Base-by-base conservation (phyloP, 2,113 vertebrate genomes). In the Meleagris gallopavo region DNA sequence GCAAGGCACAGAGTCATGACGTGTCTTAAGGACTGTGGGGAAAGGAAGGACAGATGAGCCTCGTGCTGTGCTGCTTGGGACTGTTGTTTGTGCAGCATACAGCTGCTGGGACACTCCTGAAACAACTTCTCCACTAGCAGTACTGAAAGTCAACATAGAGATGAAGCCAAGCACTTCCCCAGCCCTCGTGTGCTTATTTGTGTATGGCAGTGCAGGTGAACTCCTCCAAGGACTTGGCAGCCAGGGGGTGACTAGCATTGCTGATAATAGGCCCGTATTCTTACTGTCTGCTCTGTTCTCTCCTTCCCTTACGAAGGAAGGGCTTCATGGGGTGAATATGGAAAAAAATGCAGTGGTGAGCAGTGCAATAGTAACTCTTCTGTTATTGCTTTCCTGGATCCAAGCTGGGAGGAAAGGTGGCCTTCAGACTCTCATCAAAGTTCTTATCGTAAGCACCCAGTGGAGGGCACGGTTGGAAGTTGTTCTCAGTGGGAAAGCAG, bases 1-100 rank as follows among this genome's bases (percentile, higher is more conserved):
- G 2, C 6, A 30, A 24, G 73, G 6, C 17, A 1, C 1, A 10
- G 64, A 64, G 18, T 2, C 19, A 6, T 11, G 45, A 11, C 1
- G 0, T 7, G 11, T n/a, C 34, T 34, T 4, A 5, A 41, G 72
- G 60, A 58, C 21, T 0, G 1, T 4, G 5, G 10, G 21, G 45
- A 19, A 34, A 40, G 41, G 34, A n/a, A 16, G 9, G 55, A 13
- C 32, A 57, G 1, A 1, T 15, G 57, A 19, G 9, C 2, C 0
- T 20, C 4, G 5, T 1, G 22, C 6, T 18, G 15, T 22, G 50
- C n/a, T 61, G 8, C 57, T 46, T 30, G 30, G 58, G 14, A 6
- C n/a, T n/a, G 5, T 24, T 45, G 0, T 8, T 76, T 21, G 1
- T 38, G 55, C 74, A 34, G 38, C n/a, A 21, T 27, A 6, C 8